Evolutionary conservation across 2,888 invertebrate genomes (phyloP), one percentile per base, ranked within the genome.

Genomic region (Caenorhabditis sulstoni): DNA sequence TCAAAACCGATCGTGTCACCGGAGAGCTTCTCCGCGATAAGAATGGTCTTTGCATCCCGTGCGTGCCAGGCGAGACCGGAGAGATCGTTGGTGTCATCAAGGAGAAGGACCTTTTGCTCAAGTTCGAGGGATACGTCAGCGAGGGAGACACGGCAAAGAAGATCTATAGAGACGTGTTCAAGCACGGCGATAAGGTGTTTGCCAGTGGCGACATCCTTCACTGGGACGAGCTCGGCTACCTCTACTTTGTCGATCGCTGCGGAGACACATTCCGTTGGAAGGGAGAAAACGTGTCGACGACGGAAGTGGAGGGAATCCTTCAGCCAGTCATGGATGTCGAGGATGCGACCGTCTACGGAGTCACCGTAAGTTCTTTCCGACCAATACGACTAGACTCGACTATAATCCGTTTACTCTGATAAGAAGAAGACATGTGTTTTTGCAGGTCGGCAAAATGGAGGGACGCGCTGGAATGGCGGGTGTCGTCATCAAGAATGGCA

Each of bases 71-170:
- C 87, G 97, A 98, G 91, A 95, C 96, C 0, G 98, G 98, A 12
- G 97, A 96, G 65, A 95, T 98, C 90, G 95, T 98, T 67, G 98
- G 98, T 0, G 96, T 96, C 92, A 98, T 98, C 83, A 93, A 95
- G 52, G 93, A 94, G 22, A 94, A 82, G 83, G 96, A 97, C 91
- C 96, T 97, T 0, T 93, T 95, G 12, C 92, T 97, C 59, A 95
- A 95, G 86, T 98, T 96, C 91, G 88, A 88, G 62, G 88, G 85
- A 58, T 98, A 98, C 91, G 91, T 92, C 3, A 96, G 96, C 29
- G 93, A 94, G 86, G 93, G 93, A 67, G 97, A 97, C 5, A 96
- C 97, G 0, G 93, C 94, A 83, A 97, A 96, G 92, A 98, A 98
- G 91, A 92, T 98, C 52, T 94, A 96, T 1, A 90, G 92, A 3